A percentile compares a stretch with the other conserved stretches of the same genome.
These are phyloP conservation scores for Acanthurus lineatus DNA, from an alignment of 2,797 vertebrate species.

Conservation along the genomic window DNA sequence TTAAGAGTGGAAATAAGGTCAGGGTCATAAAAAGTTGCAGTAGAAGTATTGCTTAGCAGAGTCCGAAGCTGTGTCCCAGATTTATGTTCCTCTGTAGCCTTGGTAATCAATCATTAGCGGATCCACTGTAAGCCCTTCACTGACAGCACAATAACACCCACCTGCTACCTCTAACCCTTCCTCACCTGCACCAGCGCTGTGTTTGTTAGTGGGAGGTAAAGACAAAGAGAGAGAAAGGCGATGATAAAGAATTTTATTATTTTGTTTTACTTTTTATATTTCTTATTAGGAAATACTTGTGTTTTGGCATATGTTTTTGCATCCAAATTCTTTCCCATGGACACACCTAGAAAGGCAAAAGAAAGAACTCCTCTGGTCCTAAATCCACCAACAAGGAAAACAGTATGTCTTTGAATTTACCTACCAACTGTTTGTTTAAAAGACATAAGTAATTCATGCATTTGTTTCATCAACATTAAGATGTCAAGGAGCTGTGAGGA, in stretches of 20 bases:
- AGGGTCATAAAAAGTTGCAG: conserved; percentile 49
- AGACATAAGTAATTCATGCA: conserved; percentile 30
- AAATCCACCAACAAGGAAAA: conserved; percentile 2
- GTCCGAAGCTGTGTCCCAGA: conserved; percentile 54
- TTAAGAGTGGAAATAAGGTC: conserved; percentile 30
- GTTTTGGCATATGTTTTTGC: neutral
- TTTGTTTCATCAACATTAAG: conserved; percentile 42
- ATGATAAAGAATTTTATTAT: conserved; percentile 15
- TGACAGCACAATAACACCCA: conserved; percentile 58
- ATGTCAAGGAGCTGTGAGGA: conserved; percentile 27
- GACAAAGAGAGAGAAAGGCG: conserved; percentile 9
- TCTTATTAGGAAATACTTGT: neutral
- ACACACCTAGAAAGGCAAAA: neutral
- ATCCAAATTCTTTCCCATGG: neutral
- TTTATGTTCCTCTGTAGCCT: conserved; percentile 56
- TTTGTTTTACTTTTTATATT: conserved; percentile 26
- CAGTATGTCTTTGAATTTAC: conserved; percentile 3
- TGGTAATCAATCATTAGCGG: conserved; percentile 66
- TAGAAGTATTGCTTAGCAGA: conserved; percentile 25
- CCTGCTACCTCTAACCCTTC: conserved; percentile 55
- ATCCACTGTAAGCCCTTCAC: conserved; percentile 52
- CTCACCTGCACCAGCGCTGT: conserved; percentile 44
- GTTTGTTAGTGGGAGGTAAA: conserved; percentile 31
- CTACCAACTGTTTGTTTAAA: conserved; percentile 23
- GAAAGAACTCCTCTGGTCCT: neutral